Percentiles rank a stretch among this genome's conserved stretches.
These are phyloP conservation scores for Amitus sp. DNA, from an alignment of 2,888 invertebrate genomes.

Conservation along the genomic window DNA sequence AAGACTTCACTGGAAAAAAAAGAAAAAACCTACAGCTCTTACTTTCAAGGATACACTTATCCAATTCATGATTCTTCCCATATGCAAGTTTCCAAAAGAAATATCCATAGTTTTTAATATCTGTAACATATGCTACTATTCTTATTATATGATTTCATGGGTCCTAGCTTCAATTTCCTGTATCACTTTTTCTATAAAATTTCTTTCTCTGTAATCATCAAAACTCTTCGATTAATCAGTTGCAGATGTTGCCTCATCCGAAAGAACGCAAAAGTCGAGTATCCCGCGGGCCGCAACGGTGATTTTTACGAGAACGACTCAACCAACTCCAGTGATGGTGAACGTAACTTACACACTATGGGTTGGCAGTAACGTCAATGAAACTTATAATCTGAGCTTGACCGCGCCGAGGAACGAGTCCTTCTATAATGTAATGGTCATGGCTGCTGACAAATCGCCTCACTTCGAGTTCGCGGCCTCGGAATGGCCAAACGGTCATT, in stretches of 20 bases:
- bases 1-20: too few species aligned
- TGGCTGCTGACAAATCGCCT: conserved; percentile 83
- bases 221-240: conserved; percentile 24
- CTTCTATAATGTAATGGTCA: conserved; percentile 81
- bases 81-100: too few species aligned
- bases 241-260: conserved; percentile 42
- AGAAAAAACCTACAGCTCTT: too few species aligned
- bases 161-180: too few species aligned
- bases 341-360: conserved; percentile 81
- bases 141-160: too few species aligned
- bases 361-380: conserved; percentile 88
- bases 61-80: too few species aligned
- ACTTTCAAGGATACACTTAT: too few species aligned
- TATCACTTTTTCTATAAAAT: too few species aligned
- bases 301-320: conserved; percentile 28
- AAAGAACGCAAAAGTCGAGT: conserved; percentile 30
- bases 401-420: conserved; percentile 78
- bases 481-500: conserved; percentile 93
- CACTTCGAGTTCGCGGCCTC: conserved; percentile 80
- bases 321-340: conserved; percentile 41
- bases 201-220: too few species aligned
- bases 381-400: conserved; percentile 81
- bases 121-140: too few species aligned
- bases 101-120: too few species aligned
- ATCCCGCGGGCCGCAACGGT: conserved; percentile 20